phyloP scores from a whole-genome alignment of 2,888 invertebrate species.

The Prionchulus punctatus region DNA sequence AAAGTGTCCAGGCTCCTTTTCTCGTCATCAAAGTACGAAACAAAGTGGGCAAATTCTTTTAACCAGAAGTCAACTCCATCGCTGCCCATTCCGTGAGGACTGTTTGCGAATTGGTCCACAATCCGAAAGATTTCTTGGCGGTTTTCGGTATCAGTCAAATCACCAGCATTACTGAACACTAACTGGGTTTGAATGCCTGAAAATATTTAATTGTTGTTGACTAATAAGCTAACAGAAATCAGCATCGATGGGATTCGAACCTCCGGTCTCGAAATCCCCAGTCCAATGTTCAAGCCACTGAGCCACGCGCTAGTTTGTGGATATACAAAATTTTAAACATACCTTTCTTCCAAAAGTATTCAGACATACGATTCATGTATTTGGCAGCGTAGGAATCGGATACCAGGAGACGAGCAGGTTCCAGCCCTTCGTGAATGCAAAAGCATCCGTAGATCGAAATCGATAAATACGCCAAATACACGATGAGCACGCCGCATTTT shows the following conservation, averaged over 20 bases:
- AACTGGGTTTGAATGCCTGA: not conserved
- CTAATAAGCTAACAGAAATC: too few relatives aligned
- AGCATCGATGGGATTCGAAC: too few relatives aligned
- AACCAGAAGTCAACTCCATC: constrained; percentile 30
- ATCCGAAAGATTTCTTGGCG: not conserved
- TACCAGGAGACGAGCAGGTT: constrained; percentile 21
- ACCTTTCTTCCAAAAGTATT: constrained; percentile 41
- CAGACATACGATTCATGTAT: constrained; percentile 18
- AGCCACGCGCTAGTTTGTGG: too few relatives aligned
- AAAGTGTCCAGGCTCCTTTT: not conserved
- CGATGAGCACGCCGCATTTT: constrained; percentile 46
- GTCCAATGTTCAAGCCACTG: too few relatives aligned
- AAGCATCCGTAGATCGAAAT: constrained; percentile 69
- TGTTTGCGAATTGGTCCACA: not conserved
- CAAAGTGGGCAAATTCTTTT: constrained; percentile 20
- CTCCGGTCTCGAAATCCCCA: too few relatives aligned
- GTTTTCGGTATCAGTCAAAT: not conserved
- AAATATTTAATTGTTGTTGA: too few relatives aligned
- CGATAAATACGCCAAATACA: constrained; percentile 56
- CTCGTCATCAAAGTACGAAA: not conserved
- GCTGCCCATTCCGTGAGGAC: constrained; percentile 19
- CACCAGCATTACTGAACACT: not conserved
- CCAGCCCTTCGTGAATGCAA: constrained; percentile 52
- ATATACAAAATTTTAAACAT: too few relatives aligned
- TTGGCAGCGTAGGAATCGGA: constrained; percentile 23